Base-by-base conservation (phyloP, 2,113 vertebrate species). In the Sebastes fasciatus region DNA sequence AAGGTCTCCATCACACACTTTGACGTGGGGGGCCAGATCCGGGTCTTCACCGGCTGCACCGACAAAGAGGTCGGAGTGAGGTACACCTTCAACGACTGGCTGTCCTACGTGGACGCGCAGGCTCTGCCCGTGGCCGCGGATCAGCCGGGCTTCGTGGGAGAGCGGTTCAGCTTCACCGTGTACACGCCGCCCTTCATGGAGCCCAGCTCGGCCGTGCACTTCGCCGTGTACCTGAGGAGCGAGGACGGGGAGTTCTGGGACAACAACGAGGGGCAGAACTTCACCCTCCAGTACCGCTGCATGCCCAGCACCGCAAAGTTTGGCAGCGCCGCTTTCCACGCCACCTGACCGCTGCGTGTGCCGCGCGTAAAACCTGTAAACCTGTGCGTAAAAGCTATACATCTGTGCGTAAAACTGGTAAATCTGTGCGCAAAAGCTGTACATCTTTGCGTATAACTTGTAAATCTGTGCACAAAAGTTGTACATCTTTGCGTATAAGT, bases 1-100 rank as follows among this genome's bases (percentile, higher is more conserved):
- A 52, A 65, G 49, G 83, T 96, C 65, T 58, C 3, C 2, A 81
- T 94, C 0, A 90, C 90, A 1, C 91, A 87, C 40, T 75, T 94
- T 1, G 95, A 95, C 64, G 93, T 97, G 74, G 93, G 93, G 0
- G 97, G 97, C 5, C 93, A 95, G 0, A 94, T 97, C 67, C 92
- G 89, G 10, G 89, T 90, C 40, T 0, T 64, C 0, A 13, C 10
- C 60, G 8, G 95, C 93, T 17, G 90, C 0, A 57, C 73, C 8
- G 80, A 72, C 48, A 82, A 45, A 6, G 88, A 96, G 3, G 96
- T 97, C 75, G 93, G 91, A 1, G 95, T 98, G 77, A 93, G 97
- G 81, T 97, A 97, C 95, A 97, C 96, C 8, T 97, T 97, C 82
- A 97, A 97, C 79, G 94, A 96, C 70, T 98, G 97, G 97, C 94